Evolutionary conservation across 2,113 vertebrate species (phyloP).

Genomic region (Orycteropus afer): DNA sequence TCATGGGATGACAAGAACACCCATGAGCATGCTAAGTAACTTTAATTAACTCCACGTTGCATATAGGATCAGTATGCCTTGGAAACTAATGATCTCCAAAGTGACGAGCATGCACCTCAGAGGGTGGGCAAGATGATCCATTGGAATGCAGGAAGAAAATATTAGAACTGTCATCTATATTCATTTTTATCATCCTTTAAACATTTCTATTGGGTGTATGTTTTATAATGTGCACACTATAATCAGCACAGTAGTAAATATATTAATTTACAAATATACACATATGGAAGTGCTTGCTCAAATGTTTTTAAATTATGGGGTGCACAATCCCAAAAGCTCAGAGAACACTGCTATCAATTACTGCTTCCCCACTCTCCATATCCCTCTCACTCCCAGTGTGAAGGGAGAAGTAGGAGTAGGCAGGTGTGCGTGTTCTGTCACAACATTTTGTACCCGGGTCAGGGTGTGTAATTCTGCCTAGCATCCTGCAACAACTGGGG

Average conservation of each 20-base stretch:
- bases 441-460: neutral
- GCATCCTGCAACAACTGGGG: neutral
- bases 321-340: neutral
- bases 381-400: rapidly evolving
- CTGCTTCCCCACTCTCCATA: rapidly evolving
- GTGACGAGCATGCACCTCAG: neutral
- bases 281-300: neutral
- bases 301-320: too few relatives aligned
- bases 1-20: neutral
- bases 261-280: neutral
- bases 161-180: neutral
- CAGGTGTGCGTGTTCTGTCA: neutral
- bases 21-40: neutral
- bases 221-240: neutral
- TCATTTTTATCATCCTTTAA: neutral
- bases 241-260: neutral
- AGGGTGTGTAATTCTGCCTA: neutral
- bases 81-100: neutral
- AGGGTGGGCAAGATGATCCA: rapidly evolving
- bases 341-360: neutral
- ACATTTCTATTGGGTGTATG: neutral
- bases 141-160: neutral
- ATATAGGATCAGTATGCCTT: neutral
- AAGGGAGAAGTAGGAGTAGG: neutral
- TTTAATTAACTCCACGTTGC: neutral